Evolutionary conservation across 2,113 vertebrate genomes (phyloP), one percentile per base, ranked within the genome.

Genomic region (Diadophis punctatus): DNA sequence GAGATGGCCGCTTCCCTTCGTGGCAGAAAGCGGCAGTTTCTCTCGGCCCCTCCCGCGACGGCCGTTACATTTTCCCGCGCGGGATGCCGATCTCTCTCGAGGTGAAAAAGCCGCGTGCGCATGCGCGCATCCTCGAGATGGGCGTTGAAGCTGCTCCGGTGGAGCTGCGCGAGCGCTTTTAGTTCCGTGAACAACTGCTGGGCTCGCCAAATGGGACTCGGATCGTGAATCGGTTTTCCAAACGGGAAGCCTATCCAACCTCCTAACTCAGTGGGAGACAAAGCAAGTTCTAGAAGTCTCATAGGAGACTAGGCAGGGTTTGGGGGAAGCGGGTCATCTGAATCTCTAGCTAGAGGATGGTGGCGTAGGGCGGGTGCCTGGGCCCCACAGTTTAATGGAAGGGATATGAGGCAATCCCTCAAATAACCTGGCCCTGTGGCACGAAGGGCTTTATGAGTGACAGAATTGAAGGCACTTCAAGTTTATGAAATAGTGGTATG

Each of bases 51-150:
- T 51, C 56, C 74, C 30, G 2, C 39, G 34, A 46, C 8, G n/a
- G 87, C 87, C 56, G 56, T 90, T 90, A 68, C 39, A 30, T 23
- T 48, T 90, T 93, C 93, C 93, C 93, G 93, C 93, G 93, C 93
- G 4, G 46, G 34, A 68, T 22, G 46, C 30, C 34, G 74, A 39
- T 3, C 2, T 80, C 7, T 34, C 74, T 80, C 18, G 34, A 80
- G 34, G 7, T 16, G 16, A 18, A 80, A 34, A 18, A 39, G 16
- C 6, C 14, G n/a, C 68, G 10, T 16, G 63, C 63, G 63, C 63
- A 39, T 80, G 74, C 74, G 68, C 30, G 74, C 8, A 8, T 2
- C 34, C 2, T 22, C 8, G 34, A 43, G 34, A 8, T 43, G 8
- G 34, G 34, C 7, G 6, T 7, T 8, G 23, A 2, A 56, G 55